Base-by-base conservation (phyloP, 2,888 invertebrate species). In the Coelopa pilipes region DNA sequence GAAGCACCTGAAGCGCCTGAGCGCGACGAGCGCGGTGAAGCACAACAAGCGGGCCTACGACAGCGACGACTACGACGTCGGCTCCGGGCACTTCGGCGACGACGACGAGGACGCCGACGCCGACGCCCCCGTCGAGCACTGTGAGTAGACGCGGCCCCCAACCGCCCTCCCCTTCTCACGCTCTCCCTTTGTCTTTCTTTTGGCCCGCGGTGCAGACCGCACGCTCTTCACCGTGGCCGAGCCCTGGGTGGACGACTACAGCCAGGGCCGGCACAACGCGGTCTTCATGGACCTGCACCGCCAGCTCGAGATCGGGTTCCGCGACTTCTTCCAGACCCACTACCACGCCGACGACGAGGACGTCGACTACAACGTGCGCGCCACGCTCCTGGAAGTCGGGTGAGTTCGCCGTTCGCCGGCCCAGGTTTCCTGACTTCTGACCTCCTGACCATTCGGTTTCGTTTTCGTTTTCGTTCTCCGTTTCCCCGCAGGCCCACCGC, bases 401-500 rank as follows among this genome's bases (percentile, higher is more conserved):
- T 87, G 75, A 83, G 85, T 55, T 15, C 24, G 46, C 11, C 19
- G 19, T 11, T 5, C 15, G 45, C 17, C 5, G 10, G n/a, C n/a
- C n/a, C n/a, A n/a, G n/a, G n/a, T n/a, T n/a, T n/a, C n/a, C n/a
- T n/a, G n/a, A n/a, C n/a, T n/a, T n/a, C n/a, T n/a, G n/a, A n/a
- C 13, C 11, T 13, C 49, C 15, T 11, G 19, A 57, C 15, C 11
- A n/a, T n/a, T n/a, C n/a, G n/a, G n/a, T 49, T 49, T 11, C 13
- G 49, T 49, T 49, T 13, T 13, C 49, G 9, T 49, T 13, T 11
- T 49, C 9, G n/a, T n/a, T n/a, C n/a, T n/a, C n/a, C n/a, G n/a
- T n/a, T n/a, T n/a, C n/a, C n/a, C n/a, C n/a, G n/a, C n/a, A 87
- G 87, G 0, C 80, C 74, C 3, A 85, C 85, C 5, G 70, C 55